phyloP scores from a whole-genome alignment of 1,140 invertebrate species.

The Platorchestia sp. region DNA sequence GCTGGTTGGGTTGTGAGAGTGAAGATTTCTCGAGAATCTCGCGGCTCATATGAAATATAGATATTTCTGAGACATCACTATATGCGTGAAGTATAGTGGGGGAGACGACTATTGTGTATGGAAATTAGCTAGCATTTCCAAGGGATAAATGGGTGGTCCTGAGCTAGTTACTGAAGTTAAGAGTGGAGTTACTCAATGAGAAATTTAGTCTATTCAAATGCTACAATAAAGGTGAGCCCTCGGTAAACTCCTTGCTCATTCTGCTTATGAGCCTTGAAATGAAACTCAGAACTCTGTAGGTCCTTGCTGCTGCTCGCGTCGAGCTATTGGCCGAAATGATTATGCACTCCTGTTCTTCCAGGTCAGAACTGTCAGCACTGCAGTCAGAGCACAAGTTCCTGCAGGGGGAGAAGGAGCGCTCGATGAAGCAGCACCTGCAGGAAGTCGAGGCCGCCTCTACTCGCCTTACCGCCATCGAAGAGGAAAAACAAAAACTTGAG shows the following conservation, averaged over 20 bases:
- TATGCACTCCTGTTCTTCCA: conserved; percentile 31
- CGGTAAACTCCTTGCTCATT: not conserved
- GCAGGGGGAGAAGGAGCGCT: conserved; percentile 64
- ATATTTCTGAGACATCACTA: no score
- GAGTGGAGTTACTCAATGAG: no score
- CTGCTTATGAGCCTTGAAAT: not conserved
- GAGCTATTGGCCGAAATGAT: not conserved
- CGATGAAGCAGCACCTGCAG: conserved; percentile 50
- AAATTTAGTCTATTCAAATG: not conserved
- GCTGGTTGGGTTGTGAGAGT: no score
- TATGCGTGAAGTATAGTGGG: no score
- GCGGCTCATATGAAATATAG: no score
- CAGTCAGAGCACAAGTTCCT: conserved; percentile 62
- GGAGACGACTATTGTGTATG: no score
- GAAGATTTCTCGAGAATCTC: no score
- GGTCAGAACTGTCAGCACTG: conserved; percentile 64
- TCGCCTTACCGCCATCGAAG: conserved; percentile 46
- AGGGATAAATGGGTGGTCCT: no score
- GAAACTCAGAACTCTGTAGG: not conserved
- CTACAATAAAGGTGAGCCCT: not conserved
- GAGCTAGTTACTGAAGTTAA: no score
- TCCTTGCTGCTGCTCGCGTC: not conserved
- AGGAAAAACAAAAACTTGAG: conserved; percentile 58
- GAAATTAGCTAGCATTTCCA: no score
- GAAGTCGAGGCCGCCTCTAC: conserved; percentile 54